Evolutionary conservation across 2,888 invertebrate genomes (phyloP).

Genomic region (Ophioninae sp.): DNA sequence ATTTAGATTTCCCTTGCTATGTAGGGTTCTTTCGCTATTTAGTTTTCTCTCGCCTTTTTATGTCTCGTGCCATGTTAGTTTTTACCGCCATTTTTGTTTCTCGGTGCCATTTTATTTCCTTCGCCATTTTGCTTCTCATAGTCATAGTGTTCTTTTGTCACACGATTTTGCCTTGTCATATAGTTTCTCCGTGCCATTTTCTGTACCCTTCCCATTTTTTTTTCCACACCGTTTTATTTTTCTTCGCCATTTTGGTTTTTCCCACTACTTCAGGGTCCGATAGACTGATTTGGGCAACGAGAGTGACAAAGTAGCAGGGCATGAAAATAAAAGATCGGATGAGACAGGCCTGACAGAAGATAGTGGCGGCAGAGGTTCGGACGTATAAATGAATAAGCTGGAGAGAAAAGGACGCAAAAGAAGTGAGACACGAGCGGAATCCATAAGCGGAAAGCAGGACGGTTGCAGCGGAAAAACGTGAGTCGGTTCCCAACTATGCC

Average conservation of each 20-base stretch:
- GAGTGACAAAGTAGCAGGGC: conserved; percentile 10
- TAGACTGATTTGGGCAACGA: neutral
- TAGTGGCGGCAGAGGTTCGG: conserved; percentile 20
- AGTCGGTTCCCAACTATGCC: conserved; percentile 51
- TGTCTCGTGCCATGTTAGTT: too few relatives aligned
- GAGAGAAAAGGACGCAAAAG: conserved; percentile 33
- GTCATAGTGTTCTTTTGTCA: too few relatives aligned
- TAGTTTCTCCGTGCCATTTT: neutral
- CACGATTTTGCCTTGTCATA: too few relatives aligned
- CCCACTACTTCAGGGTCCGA: too few relatives aligned
- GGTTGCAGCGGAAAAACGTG: conserved; percentile 59
- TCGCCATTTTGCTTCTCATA: too few relatives aligned
- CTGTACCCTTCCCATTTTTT: neutral
- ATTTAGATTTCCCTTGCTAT: too few relatives aligned
- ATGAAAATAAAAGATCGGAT: conserved; percentile 29
- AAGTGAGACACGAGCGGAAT: conserved; percentile 53
- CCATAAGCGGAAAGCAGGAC: conserved; percentile 54
- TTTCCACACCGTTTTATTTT: neutral
- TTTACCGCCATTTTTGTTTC: too few relatives aligned
- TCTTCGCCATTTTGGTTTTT: conserved; percentile 1
- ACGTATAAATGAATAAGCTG: conserved; percentile 59
- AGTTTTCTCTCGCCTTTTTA: too few relatives aligned
- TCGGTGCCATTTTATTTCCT: too few relatives aligned
- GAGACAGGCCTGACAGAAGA: conserved; percentile 17
- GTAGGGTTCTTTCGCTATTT: too few relatives aligned